Evolutionary conservation across 2,888 invertebrate species (phyloP), one percentile per base, ranked within the genome.

Genomic region (Actias luna): DNA sequence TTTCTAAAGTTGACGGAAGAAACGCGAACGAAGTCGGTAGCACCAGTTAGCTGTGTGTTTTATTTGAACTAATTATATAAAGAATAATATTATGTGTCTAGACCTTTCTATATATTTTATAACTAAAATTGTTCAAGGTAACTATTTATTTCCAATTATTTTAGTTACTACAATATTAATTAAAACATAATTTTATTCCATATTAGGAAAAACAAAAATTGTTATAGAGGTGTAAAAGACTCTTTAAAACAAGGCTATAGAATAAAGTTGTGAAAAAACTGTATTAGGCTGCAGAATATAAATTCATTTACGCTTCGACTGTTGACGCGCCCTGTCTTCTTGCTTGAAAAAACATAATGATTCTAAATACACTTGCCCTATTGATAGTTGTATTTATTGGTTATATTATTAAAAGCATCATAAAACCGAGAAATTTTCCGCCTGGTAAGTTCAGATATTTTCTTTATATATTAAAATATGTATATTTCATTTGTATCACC

Each of bases 351-450:
- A 55, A 55, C 25, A 42, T 14, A 64, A 71, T 72, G 71, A 62
- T 71, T 42, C 35, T 60, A 22, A 62, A 31, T 46, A 57, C 70
- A 27, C 36, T 67, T 33, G 62, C 63, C 33, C 61, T 68, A 62
- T 63, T 64, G 16, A 55, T 66, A 16, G 57, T 73, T 18, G 58
- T 68, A 18, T 59, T 65, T 39, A 60, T 69, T 29, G 65, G 62
- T n/a, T 72, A 65, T 61, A 60, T 68, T 29, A 65, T 69, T 42
- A 69, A 66, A 58, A 66, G 65, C 10, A 59, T 64, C n/a, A 67
- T 68, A 25, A 74, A 73, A 58, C 74, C 74, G 10, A 70, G 62
- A 58, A 68, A 69, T 35, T 71, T 64, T 64, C 73, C 72, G 25
- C 73, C 73, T 16, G 73, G 73, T 73, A 58, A 69, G 73, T 31